Base-by-base conservation (phyloP, 2,113 vertebrate species). In the Epinephelus fuscoguttatus region DNA sequence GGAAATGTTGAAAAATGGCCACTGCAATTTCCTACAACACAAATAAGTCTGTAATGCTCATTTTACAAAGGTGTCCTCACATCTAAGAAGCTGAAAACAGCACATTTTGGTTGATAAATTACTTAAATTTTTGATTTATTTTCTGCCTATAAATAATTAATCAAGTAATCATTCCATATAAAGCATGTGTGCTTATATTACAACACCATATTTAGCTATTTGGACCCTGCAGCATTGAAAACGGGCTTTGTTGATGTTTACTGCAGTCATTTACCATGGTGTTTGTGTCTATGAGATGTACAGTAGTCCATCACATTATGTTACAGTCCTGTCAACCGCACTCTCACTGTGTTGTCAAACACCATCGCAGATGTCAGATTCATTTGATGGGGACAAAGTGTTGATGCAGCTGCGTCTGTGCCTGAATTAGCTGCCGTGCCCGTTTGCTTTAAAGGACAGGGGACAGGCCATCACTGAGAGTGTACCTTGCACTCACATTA, bases 391-490 rank as follows among this genome's bases (percentile, higher is more conserved):
- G 71, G 84, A 88, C 80, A 73, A 60, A 50, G 61, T 81, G 81
- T 84, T 66, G 75, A 84, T 72, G 82, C 80, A 76, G 66, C 76
- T 82, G 77, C 14, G 19, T 45, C 84, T 61, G 78, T 79, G 15
- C 42, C 49, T 14, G 71, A 82, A 91, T 89, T 81, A 88, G 77
- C 85, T 64, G 81, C 13, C 81, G 69, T 76, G 80, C 70, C 52
- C 52, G 25, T 76, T 69, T 82, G 68, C 81, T 84, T 77, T 62
- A 76, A 82, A 75, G 71, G 80, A 80, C 49, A 33, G 25, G 50
- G 78, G 80, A 74, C 69, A 55, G 27, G 30, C 50, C 73, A 42
- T 75, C 67, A 71, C 42, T 37, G 71, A 84, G 71, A 59, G 67
- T 50, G 23, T 13, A 55, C 69, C 78, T 59, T 56, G 53, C 19